These are phyloP conservation scores for Dermochelys coriacea DNA, from an alignment of 2,797 vertebrate species.

Conservation along the genomic window DNA sequence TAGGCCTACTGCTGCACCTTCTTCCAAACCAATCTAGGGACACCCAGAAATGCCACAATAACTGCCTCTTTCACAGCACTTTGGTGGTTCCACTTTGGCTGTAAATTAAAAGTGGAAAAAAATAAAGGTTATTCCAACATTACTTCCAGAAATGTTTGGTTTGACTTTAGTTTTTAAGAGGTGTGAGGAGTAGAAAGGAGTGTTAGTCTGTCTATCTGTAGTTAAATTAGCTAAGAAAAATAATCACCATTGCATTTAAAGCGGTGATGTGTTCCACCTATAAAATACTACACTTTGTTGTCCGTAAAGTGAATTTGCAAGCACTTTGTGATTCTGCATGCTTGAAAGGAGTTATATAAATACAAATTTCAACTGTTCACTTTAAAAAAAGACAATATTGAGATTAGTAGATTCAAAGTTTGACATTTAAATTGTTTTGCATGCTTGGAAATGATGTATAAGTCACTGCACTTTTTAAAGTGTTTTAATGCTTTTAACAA, in stretches of 20 bases:
- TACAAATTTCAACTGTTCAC: background rate
- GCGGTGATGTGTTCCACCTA: too few relatives aligned
- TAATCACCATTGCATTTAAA: too few relatives aligned
- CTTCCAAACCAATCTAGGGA: too few relatives aligned
- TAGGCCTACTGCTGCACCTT: too few relatives aligned
- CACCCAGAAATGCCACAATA: too few relatives aligned
- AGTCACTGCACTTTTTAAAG: background rate
- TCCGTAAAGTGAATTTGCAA: background rate
- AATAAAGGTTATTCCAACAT: too few relatives aligned
- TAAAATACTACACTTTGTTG: background rate
- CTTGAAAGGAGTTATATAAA: background rate
- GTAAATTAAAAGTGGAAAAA: too few relatives aligned
- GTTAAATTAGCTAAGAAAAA: background rate
- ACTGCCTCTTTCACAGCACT: too few relatives aligned
- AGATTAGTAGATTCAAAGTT: background rate
- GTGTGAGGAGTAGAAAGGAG: too few relatives aligned
- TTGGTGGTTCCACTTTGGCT: too few relatives aligned
- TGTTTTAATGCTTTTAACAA: background rate
- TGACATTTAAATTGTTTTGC: background rate
- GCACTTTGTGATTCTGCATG: background rate
- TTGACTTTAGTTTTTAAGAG: too few relatives aligned
- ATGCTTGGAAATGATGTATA: background rate
- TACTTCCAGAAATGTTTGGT: too few relatives aligned
- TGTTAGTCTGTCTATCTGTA: background rate
- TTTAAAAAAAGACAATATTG: background rate